Conservation (phyloP, 1,140 invertebrate species). For the Aphaenogaster rudis region DNA sequence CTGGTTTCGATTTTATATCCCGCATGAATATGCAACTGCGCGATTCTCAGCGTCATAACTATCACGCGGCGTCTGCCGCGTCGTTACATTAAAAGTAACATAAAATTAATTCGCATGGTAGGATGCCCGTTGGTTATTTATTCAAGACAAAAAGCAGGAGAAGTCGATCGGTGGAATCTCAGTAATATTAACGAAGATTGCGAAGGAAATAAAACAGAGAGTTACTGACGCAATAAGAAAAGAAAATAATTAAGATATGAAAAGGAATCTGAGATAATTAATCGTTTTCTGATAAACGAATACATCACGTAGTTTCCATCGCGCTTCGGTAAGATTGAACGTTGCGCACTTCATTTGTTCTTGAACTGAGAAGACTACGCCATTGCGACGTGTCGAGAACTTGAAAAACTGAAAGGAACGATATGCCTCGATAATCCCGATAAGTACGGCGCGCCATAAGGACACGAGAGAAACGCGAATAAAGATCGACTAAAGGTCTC, state of each 20-base stretch:
- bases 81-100: slow-evolving; percentile 51
- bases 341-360: not conserved
- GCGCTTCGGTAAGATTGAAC: not conserved
- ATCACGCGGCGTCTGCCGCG: slow-evolving; percentile 23
- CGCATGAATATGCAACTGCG: slow-evolving; percentile 45
- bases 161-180: not conserved
- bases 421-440: slow-evolving; percentile 77
- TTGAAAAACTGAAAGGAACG: slow-evolving; percentile 60
- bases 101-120: slow-evolving; percentile 53
- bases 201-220: not conserved
- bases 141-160: not conserved
- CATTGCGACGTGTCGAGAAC: not conserved
- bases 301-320: not conserved
- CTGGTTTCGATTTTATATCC: slow-evolving; percentile 50
- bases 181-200: not conserved
- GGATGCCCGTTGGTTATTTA: slow-evolving; percentile 29
- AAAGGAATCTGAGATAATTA: not conserved
- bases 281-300: not conserved
- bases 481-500: slow-evolving; percentile 34
- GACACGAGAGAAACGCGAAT: slow-evolving; percentile 31
- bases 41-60: slow-evolving; percentile 49
- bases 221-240: not conserved
- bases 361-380: not conserved
- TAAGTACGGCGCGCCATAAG: slow-evolving; percentile 67
- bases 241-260: not conserved